Conservation (phyloP, 2,797 vertebrate genomes). For the Syncerus caffer region DNA sequence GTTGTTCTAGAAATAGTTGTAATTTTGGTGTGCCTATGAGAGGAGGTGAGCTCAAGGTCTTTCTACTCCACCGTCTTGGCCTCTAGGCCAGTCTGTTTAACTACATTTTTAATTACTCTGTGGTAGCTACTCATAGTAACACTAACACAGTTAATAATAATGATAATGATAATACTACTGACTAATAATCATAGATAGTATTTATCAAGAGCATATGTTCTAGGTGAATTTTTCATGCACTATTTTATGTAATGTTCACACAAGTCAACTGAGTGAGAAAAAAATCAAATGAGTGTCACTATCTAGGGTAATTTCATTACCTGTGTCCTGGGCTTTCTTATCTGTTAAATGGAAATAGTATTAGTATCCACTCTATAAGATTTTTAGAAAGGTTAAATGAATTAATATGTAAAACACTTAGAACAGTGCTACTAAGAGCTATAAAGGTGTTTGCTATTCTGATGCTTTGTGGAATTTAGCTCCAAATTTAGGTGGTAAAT, state of each 20-base stretch:
- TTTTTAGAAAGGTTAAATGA: not conserved
- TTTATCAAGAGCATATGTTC: not conserved
- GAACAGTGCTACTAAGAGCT: not conserved
- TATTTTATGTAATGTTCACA: not conserved
- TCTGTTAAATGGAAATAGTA: not conserved
- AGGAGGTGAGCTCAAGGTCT: not conserved
- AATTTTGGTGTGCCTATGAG: not conserved
- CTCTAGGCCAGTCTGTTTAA: not conserved
- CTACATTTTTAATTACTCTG: not conserved
- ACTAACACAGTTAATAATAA: not conserved
- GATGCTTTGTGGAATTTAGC: not conserved
- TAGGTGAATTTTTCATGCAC: not conserved
- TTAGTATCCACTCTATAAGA: not conserved
- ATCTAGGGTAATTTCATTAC: not conserved
- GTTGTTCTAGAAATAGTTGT: not conserved
- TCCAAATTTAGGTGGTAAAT: not conserved
- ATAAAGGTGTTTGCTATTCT: not conserved
- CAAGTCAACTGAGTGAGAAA: not conserved
- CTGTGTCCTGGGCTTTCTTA: not conserved
- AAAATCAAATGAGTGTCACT: not conserved
- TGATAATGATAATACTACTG: not conserved
- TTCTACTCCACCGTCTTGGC: not conserved
- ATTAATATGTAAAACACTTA: not conserved
- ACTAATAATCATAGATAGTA: not conserved
- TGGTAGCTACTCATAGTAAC: conserved; percentile 1